These are phyloP conservation scores for Orthonychiurus folsomi DNA, from an alignment of 2,888 invertebrate species.

Conservation along the genomic window DNA sequence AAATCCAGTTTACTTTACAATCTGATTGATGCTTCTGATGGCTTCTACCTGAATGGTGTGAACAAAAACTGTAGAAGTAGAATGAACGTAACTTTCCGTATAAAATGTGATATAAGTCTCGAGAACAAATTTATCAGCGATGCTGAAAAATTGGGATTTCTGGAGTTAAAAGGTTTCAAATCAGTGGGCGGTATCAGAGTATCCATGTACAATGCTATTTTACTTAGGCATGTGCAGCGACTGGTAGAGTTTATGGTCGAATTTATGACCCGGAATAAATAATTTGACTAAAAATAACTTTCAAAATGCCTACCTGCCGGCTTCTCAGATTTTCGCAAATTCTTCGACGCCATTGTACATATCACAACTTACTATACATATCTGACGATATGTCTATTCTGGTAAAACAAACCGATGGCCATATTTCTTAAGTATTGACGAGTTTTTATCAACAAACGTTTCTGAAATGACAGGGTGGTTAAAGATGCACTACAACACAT, in stretches of 20 bases:
- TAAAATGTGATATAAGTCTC: slow-evolving; percentile 65
- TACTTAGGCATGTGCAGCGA: slow-evolving; percentile 63
- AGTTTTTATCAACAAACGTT: too few species aligned
- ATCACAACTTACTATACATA: too few species aligned
- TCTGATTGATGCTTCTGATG: slow-evolving; percentile 69
- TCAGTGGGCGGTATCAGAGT: slow-evolving; percentile 92
- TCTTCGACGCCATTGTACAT: too few species aligned
- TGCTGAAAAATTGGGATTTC: slow-evolving; percentile 65
- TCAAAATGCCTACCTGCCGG: too few species aligned
- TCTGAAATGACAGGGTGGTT: too few species aligned
- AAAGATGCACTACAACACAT: too few species aligned
- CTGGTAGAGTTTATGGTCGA: slow-evolving; percentile 75
- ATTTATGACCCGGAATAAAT: too few species aligned
- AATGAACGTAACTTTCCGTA: slow-evolving; percentile 86
- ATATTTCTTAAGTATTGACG: too few species aligned
- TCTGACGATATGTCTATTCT: too few species aligned
- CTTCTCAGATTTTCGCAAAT: too few species aligned
- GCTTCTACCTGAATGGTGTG: slow-evolving; percentile 74
- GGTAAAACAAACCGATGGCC: too few species aligned
- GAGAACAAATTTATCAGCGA: slow-evolving; percentile 79
- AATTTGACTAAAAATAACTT: too few species aligned
- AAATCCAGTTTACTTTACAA: slow-evolving; percentile 74
- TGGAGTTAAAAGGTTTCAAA: slow-evolving; percentile 90
- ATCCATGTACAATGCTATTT: slow-evolving; percentile 90
- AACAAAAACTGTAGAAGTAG: slow-evolving; percentile 63